phyloP scores from a whole-genome alignment of 2,888 invertebrate genomes.

The Miltochrista miniata region DNA sequence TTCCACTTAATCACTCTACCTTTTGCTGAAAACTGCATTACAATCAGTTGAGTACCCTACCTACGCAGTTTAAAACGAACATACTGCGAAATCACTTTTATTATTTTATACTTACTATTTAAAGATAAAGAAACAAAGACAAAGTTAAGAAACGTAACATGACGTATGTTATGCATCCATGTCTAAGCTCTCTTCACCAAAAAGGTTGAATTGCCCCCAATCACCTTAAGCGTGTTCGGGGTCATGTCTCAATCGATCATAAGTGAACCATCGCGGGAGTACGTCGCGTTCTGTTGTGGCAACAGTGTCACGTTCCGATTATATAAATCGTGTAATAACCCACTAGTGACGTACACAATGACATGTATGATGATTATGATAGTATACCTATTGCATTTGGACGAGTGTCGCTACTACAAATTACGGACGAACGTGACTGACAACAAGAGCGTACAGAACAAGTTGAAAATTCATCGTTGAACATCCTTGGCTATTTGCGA shows the following conservation, averaged over 20 bases:
- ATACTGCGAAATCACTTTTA: no score
- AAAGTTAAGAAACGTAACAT: conserved; percentile 13
- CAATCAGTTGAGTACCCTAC: no score
- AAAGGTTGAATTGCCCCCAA: conserved; percentile 24
- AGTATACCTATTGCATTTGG: conserved; percentile 13
- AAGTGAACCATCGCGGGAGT: conserved; percentile 44
- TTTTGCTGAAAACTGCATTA: no score
- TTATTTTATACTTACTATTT: no score
- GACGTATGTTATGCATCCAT: conserved; percentile 2
- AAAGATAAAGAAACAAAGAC: not conserved
- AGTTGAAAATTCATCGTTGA: conserved; percentile 2
- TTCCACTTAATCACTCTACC: no score
- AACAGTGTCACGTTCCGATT: conserved; percentile 30
- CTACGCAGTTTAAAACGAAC: no score
- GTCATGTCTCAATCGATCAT: conserved; percentile 36
- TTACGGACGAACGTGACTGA: conserved; percentile 20
- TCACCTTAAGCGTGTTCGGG: conserved; percentile 17
- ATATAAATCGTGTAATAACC: conserved; percentile 45
- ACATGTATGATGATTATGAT: conserved; percentile 13
- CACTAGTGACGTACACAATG: conserved; percentile 27
- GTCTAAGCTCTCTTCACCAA: conserved; percentile 14
- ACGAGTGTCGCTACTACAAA: conserved; percentile 8
- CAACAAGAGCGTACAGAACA: not conserved
- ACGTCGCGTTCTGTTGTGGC: conserved; percentile 18
- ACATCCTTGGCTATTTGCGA: conserved; percentile 1